These are phyloP conservation scores for Scytalopus superciliaris DNA, from an alignment of 2,113 vertebrate species.

Conservation along the genomic window DNA sequence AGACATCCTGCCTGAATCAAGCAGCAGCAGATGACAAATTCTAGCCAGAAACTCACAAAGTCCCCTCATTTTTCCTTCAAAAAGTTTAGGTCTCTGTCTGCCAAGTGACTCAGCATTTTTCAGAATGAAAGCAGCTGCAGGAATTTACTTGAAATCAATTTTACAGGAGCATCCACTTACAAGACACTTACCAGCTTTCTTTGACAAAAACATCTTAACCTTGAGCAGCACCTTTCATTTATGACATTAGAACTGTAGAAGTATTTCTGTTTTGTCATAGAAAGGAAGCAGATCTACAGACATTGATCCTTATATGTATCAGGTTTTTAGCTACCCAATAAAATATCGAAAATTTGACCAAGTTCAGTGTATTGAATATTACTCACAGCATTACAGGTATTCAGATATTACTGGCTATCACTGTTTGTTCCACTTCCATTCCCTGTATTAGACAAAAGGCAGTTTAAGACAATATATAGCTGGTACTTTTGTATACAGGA, in stretches of 20 bases:
- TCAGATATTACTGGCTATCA: not conserved
- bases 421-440: not conserved
- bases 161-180: not conserved
- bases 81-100: not conserved
- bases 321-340: not conserved
- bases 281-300: not conserved
- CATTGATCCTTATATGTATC: rapidly evolving
- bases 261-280: not conserved
- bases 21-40: not conserved
- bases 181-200: not conserved
- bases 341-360: not conserved
- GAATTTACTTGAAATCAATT: not conserved
- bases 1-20: not conserved
- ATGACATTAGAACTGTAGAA: not conserved
- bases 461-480: not conserved
- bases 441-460: rapidly evolving
- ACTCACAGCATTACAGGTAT: not conserved
- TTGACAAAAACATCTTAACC: not conserved
- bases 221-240: not conserved
- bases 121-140: not conserved
- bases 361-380: not conserved
- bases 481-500: not conserved
- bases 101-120: not conserved
- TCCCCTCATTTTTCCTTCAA: not conserved
- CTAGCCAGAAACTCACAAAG: not conserved